Evolutionary conservation across 2,797 vertebrate genomes (phyloP).

Genomic region (Carapus acus): DNA sequence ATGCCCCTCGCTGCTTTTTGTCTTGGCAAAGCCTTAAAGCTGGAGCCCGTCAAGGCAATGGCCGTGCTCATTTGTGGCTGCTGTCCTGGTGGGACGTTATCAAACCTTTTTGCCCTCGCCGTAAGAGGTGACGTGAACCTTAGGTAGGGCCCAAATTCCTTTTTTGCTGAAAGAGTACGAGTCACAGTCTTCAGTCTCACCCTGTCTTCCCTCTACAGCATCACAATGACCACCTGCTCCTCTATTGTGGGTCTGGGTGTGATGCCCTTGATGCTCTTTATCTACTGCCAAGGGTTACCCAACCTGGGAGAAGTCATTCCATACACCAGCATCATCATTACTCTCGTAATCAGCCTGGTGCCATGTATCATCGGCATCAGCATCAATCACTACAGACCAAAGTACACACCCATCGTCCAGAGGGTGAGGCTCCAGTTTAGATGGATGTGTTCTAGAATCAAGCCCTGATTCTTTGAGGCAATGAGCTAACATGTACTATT

Average conservation of each 20-base stretch:
- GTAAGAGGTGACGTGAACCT: conserved; percentile 84
- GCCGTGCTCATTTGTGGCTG: conserved; percentile 82
- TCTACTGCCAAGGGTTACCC: conserved; percentile 72
- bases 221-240: conserved; percentile 83
- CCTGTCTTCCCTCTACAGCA: conserved; percentile 62
- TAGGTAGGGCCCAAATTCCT: conserved; percentile 68
- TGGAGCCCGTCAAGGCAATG: conserved; percentile 69
- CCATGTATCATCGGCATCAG: conserved; percentile 74
- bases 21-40: conserved; percentile 70
- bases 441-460: background rate
- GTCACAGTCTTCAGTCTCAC: conserved; percentile 2
- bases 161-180: background rate
- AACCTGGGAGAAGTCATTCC: conserved; percentile 73
- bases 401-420: conserved; percentile 59
- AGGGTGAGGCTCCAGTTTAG: conserved; percentile 68
- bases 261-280: conserved; percentile 80
- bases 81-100: conserved; percentile 79
- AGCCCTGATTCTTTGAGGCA: background rate
- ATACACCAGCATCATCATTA: conserved; percentile 66
- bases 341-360: conserved; percentile 69
- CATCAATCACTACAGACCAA: conserved; percentile 76
- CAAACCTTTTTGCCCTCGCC: conserved; percentile 77
- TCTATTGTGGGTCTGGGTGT: conserved; percentile 72
- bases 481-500: no score
- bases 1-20: conserved; percentile 80